These are phyloP conservation scores for Amblyjoppa fuscipennis DNA, from an alignment of 2,888 invertebrate genomes.

Conservation along the genomic window DNA sequence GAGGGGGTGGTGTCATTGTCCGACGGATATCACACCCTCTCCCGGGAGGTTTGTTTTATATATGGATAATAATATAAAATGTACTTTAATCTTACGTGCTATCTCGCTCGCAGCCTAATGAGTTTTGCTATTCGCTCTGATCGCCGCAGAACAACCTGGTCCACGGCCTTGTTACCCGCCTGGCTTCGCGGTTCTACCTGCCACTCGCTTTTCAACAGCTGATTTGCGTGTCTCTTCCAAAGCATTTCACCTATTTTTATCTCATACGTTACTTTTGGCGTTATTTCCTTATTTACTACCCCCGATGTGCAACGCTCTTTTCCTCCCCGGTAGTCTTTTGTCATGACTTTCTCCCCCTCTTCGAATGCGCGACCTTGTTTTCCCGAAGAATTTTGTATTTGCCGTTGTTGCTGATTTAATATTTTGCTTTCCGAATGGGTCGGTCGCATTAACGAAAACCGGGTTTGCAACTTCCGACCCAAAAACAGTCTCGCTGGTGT, in stretches of 20 bases:
- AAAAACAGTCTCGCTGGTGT: neutral
- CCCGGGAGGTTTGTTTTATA: too few species aligned
- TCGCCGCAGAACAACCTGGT: neutral
- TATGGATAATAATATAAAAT: too few species aligned
- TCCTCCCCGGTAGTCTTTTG: neutral
- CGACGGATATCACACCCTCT: too few species aligned
- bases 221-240: conserved; percentile 8
- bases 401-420: neutral
- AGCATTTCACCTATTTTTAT: neutral
- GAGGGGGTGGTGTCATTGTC: too few species aligned
- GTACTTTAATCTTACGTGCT: too few species aligned
- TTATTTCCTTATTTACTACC: neutral
- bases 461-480: neutral
- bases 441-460: neutral
- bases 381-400: neutral
- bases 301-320: neutral
- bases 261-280: neutral
- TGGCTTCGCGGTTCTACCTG: neutral
- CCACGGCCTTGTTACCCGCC: neutral
- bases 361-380: neutral
- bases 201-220: neutral
- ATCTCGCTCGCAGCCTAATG: too few species aligned
- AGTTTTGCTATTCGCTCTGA: neutral
- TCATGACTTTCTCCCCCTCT: neutral
- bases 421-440: neutral